Conservation (phyloP, 2,797 vertebrate genomes). For the Channa striata region DNA sequence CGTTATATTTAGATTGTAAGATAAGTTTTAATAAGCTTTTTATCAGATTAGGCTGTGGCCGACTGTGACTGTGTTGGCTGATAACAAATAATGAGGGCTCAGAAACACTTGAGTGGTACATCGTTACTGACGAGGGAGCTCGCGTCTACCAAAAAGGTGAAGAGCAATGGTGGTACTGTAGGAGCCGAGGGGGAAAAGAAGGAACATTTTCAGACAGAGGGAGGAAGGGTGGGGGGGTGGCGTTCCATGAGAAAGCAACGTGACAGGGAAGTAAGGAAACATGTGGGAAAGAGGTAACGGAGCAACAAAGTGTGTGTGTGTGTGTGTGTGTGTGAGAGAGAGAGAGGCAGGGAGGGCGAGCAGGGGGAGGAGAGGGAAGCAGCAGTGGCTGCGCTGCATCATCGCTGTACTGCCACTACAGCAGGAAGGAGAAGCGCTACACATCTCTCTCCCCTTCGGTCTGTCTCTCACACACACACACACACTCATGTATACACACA, state of each 20-base stretch:
- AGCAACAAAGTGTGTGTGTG: not conserved
- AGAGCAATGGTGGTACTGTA: not conserved
- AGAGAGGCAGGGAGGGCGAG: not conserved
- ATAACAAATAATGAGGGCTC: too few species aligned
- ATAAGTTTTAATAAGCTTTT: too few species aligned
- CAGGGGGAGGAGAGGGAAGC: constrained; percentile 57
- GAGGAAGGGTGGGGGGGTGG: constrained; percentile 4
- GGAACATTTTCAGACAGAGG: not conserved
- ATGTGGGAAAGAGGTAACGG: not conserved
- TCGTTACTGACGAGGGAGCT: too few species aligned
- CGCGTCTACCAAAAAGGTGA: not conserved
- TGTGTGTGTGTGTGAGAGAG: not conserved
- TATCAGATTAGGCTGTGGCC: too few species aligned
- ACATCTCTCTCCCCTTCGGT: constrained; percentile 19
- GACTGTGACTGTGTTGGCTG: too few species aligned
- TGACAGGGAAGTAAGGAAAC: not conserved
- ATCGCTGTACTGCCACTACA: constrained; percentile 53
- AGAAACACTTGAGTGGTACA: too few species aligned
- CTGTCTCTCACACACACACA: not conserved
- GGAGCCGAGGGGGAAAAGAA: not conserved
- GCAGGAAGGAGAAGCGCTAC: constrained; percentile 54
- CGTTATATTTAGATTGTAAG: too few species aligned
- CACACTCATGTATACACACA: not conserved
- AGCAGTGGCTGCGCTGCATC: constrained; percentile 63
- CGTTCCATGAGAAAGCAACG: not conserved